These are phyloP conservation scores for Forbesichthys papilliferus DNA, from an alignment of 2,113 vertebrate species.

Conservation along the genomic window DNA sequence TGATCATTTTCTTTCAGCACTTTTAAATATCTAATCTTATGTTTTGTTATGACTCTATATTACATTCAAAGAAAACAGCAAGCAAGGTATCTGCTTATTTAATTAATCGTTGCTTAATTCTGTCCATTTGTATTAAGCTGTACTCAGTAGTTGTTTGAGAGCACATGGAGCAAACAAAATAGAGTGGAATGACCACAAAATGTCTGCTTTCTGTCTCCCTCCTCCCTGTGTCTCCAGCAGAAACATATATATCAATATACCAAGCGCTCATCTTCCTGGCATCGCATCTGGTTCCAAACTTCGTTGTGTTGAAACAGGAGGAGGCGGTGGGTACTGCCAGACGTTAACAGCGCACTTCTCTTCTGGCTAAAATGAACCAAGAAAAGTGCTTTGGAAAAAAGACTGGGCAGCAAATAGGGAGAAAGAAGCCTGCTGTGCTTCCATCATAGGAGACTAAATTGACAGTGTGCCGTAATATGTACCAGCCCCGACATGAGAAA, in stretches of 20 bases:
- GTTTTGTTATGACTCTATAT: no score
- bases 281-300: constrained; percentile 6
- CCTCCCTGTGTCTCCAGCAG: constrained; percentile 22
- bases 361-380: background rate
- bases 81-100: background rate
- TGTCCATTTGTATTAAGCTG: constrained; percentile 10
- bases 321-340: constrained; percentile 3
- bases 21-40: no score
- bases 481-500: constrained; percentile 6
- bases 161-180: constrained; percentile 49
- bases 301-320: constrained; percentile 2
- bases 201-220: constrained; percentile 50
- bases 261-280: constrained; percentile 2
- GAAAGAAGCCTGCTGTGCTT: constrained; percentile 10
- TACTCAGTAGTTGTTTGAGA: constrained; percentile 6
- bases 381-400: constrained; percentile 11
- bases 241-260: constrained; percentile 1
- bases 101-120: constrained; percentile 13
- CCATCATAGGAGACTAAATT: constrained; percentile 5
- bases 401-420: constrained; percentile 1
- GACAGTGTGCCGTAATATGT: constrained; percentile 6
- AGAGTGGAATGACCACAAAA: constrained; percentile 57
- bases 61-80: no score
- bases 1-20: no score
- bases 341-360: constrained; percentile 16